Evolutionary conservation across 2,113 vertebrate genomes (phyloP), one percentile per base, ranked within the genome.

Genomic region (Pseudolaguvia tuberculata): DNA sequence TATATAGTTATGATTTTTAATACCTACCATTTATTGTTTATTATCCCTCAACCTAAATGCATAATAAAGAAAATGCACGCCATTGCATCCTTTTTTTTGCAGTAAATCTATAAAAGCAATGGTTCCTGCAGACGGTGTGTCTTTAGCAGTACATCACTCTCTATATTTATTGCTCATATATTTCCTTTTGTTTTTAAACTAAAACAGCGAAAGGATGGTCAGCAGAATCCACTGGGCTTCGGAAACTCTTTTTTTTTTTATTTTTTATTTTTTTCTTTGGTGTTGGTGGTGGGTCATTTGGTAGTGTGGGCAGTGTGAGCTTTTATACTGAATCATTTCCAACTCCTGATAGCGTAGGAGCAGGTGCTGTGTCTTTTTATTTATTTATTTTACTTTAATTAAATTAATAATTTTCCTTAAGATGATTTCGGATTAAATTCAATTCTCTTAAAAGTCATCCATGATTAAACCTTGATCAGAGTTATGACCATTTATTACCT

Each of bases 311-410:
- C 72, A 66, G 72, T 20, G 21, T 56, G n/a, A n/a, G 72, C 23
- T 63, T 63, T 73, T 45, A 42, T 27, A 74, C 61, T 66, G 61
- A 76, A 61, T 63, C 66, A 55, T 57, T 79, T 80, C 73, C 29
- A 75, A 13, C 21, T 53, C 50, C 61, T 47, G 53, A 59, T 73
- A 21, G 50, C 31, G 57, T 39, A 52, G 51, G 72, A 74, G 65
- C 77, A 63, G 72, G 77, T 70, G 77, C 48, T 48, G 71, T 47
- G 56, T 42, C 72, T 74, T 70, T 79, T 70, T 79, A 69, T 69
- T 79, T 74, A 62, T 79, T 70, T 79, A 69, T 69, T 79, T 70
- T 72, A 66, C 66, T 65, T 65, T 72, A 72, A 72, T 65, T 65
- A 50, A 18, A 2, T 21, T 70, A n/a, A 71, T 77, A 71, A 77